Percentiles rank a stretch among this genome's conserved stretches.
These are phyloP conservation scores for Noctuana brunneofusca DNA, from an alignment of 2,888 invertebrate genomes.

Conservation along the genomic window DNA sequence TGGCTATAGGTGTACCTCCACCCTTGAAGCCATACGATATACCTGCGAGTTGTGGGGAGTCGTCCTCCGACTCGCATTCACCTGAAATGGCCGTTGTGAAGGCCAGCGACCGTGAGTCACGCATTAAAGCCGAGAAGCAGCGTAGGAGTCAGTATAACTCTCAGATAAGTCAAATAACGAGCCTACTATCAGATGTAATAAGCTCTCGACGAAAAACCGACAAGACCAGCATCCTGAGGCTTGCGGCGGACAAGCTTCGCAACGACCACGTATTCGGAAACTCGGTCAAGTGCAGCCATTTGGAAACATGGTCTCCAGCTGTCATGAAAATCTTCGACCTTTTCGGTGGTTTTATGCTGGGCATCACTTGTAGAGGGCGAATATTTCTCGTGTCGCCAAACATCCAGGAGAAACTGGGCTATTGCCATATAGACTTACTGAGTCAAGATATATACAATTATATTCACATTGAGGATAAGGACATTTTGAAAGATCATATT, in stretches of 20 bases:
- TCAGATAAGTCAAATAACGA: slow-evolving; percentile 91
- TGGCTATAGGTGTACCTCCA: no score
- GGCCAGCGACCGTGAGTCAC: slow-evolving; percentile 90
- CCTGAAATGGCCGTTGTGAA: slow-evolving; percentile 65
- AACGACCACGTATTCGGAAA: slow-evolving; percentile 88
- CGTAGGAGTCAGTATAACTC: slow-evolving; percentile 94
- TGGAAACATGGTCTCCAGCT: slow-evolving; percentile 79
- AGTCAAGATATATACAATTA: slow-evolving; percentile 94
- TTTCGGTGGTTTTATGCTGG: slow-evolving; percentile 90
- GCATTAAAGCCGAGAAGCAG: slow-evolving; percentile 95
- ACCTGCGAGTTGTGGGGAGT: slow-evolving; percentile 63
- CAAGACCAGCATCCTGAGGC: slow-evolving; percentile 94
- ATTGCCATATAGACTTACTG: slow-evolving; percentile 93
- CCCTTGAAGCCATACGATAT: slow-evolving; percentile 52
- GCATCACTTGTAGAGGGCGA: slow-evolving; percentile 90
- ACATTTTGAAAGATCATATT: slow-evolving; percentile 87
- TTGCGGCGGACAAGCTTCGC: slow-evolving; percentile 93
- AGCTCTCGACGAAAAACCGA: slow-evolving; percentile 93
- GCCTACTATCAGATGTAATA: slow-evolving; percentile 92
- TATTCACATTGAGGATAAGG: slow-evolving; percentile 92
- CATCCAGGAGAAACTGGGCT: slow-evolving; percentile 92
- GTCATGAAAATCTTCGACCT: slow-evolving; percentile 86
- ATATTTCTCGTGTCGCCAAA: slow-evolving; percentile 93
- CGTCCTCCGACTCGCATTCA: slow-evolving; percentile 74
- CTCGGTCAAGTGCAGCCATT: slow-evolving; percentile 72